Evolutionary conservation across 2,888 invertebrate species (phyloP), one percentile per base, ranked within the genome.

Genomic region (Cremastinae sp.): DNA sequence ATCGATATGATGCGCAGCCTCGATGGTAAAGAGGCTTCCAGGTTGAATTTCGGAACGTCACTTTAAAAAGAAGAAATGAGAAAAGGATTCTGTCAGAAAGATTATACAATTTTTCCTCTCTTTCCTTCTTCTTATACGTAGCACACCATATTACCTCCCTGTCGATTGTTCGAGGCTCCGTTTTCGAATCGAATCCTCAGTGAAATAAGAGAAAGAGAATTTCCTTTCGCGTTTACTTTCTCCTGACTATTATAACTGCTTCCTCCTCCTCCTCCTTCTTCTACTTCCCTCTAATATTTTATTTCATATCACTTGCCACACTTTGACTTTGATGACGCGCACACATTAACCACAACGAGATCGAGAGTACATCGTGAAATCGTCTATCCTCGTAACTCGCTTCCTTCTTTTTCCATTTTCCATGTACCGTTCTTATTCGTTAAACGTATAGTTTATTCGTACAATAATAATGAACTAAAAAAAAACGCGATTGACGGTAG

Each of bases 301-400:
- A 59, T 68, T 64, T 72, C 62, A 53, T 79, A 79, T 78, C 79
- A 79, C 78, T 79, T 78, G 79, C 79, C 79, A 74, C 71, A 79
- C 65, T 78, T 28, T 69, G 74, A 78, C 79, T 79, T 79, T 78
- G 79, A 79, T 78, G 79, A 78, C 75, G 77, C 75, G 75, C 62
- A 74, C 71, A 36, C 68, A 56, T 51, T 56, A 20, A 64, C 64
- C 45, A 53, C 47, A 47, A 51, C 43, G 70, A 70, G 53, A 45
- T 65, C 59, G 70, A 76, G 53, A 69, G 58, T 64, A 54, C 64
- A 69, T 58, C 28, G 62, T 69, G 28, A 62, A 22, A 56, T 47
- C 20, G 20, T 34, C 62, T 54, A 54, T n/a, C 43, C 10, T 54
- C 38, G 3, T 34, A 34, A 18, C 14, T 53, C 3, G 20, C 20